Percentiles rank a stretch among this genome's conserved stretches.
These are phyloP conservation scores for Crepidodera aurea DNA, from an alignment of 2,888 invertebrate genomes.

Conservation along the genomic window DNA sequence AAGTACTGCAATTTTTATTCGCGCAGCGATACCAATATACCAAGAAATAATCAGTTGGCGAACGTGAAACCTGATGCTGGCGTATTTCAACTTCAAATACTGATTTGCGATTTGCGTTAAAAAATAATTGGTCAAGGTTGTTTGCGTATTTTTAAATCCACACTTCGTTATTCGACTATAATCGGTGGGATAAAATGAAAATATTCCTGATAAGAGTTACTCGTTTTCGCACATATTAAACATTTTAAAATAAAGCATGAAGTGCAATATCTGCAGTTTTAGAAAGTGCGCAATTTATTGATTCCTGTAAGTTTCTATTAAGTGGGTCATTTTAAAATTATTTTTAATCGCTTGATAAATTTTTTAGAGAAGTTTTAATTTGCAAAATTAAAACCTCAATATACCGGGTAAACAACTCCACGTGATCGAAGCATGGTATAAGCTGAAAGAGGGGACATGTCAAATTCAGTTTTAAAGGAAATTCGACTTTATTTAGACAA, in stretches of 20 bases:
- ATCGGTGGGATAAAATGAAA: conserved; percentile 9
- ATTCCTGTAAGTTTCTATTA: background rate
- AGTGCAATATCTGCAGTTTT: background rate
- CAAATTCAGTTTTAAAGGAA: conserved; percentile 43
- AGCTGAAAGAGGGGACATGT: conserved; percentile 43
- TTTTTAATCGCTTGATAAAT: background rate
- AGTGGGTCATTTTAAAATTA: too few relatives aligned
- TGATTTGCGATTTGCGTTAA: too few relatives aligned
- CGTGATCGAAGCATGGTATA: conserved; percentile 58
- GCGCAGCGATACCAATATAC: too few relatives aligned
- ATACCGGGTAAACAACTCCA: conserved; percentile 56
- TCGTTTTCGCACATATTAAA: background rate
- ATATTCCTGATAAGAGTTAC: background rate
- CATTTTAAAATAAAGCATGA: too few relatives aligned
- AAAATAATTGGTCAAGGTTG: too few relatives aligned
- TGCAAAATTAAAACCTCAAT: conserved; percentile 18
- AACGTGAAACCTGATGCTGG: too few relatives aligned
- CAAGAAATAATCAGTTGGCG: too few relatives aligned
- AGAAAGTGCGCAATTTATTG: conserved; percentile 32
- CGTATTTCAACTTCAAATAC: too few relatives aligned
- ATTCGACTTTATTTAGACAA: conserved; percentile 52
- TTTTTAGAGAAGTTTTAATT: conserved; percentile 1
- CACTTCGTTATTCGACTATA: conserved; percentile 2
- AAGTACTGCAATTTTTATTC: too few relatives aligned
- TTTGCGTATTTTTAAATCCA: conserved; percentile 13